phyloP scores from a whole-genome alignment of 2,888 invertebrate species.

The Aplocera efformata region DNA sequence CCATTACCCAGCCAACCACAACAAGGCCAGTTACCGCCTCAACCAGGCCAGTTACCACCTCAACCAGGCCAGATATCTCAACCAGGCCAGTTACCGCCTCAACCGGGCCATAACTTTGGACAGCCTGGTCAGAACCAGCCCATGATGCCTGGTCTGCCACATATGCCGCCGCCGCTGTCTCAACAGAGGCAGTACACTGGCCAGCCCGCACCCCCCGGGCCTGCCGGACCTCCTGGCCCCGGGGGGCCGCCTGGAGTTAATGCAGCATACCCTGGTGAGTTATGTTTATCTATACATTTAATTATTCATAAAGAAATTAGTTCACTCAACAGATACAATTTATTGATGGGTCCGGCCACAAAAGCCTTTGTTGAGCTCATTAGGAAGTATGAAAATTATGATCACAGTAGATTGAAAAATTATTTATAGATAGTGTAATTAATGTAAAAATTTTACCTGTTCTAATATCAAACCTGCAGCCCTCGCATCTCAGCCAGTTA shows the following conservation, averaged over 20 bases:
- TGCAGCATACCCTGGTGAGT: constrained; percentile 50
- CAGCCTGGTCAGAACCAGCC: constrained; percentile 30
- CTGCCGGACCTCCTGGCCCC: constrained; percentile 41
- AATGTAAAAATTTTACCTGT: too few species aligned
- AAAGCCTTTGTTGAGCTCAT: too few species aligned
- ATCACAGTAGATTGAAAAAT: too few species aligned
- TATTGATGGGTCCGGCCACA: too few species aligned
- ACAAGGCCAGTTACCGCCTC: constrained; percentile 53
- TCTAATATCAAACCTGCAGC: too few species aligned
- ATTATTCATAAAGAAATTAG: too few species aligned
- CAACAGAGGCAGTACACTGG: constrained; percentile 55
- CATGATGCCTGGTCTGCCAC: constrained; percentile 53
- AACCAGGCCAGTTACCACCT: constrained; percentile 32
- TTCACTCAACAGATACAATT: too few species aligned
- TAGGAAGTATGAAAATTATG: too few species aligned
- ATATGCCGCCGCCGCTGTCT: constrained; percentile 70
- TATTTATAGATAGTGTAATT: too few species aligned
- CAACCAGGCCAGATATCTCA: constrained; percentile 35
- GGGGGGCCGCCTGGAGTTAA: constrained; percentile 36
- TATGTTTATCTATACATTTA: not conserved
- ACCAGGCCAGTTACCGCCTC: constrained; percentile 31
- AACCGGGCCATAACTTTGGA: constrained; percentile 25
- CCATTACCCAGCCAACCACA: constrained; percentile 41
- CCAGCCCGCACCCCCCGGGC: constrained; percentile 41
- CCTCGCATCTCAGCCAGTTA: too few species aligned